Base-by-base conservation (phyloP, 1,140 invertebrate genomes). In the Aphelenchoides fujianensis region DNA sequence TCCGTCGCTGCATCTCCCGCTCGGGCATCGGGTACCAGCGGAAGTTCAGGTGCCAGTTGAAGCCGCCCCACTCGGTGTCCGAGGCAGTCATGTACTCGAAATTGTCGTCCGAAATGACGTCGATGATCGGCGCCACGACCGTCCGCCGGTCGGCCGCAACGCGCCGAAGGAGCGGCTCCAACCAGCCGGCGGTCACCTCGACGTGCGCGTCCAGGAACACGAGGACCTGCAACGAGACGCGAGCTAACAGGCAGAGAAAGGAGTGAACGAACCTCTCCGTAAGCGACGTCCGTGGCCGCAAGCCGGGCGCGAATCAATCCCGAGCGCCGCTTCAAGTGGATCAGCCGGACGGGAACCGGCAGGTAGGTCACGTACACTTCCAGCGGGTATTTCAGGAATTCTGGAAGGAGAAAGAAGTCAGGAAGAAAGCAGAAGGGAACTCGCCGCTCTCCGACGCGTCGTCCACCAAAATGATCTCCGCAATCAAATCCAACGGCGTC, bases 31-130 rank as follows among this genome's bases (percentile, higher is more conserved):
- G 41, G 7, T 36, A 92, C 92, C 92, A 95, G 89, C 92, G 90
- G 84, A 95, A 94, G 86, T 95, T 94, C 7, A 95, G 86, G 86
- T 94, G 94, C 93, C 93, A 95, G 87, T 95, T 95, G 85, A 96
- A 95, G 23, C 93, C 93, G 75, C 93, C 93, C 92, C 93, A 95
- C 0, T 93, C 94, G 89, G 92, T 93, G 82, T 93, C 92, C 2
- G 92, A 93, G 0, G 94, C 94, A 2, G 87, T 86, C 34, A 88
- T 86, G 74, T 96, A 97, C 85, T 95, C 93, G 86, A 98, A 97
- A 16, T 92, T 93, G 77, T 94, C 91, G 80, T 95, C 93, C 68
- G 91, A 92, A 23, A 96, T 92, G 27, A 95, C 92, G 84, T 96
- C 94, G 66, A 96, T 96, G 1, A 95, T 91, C 0, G 94, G 94